Evolutionary conservation across 2,797 vertebrate species (phyloP), one percentile per base, ranked within the genome.

Genomic region (Neosilurus hyrtlii): DNA sequence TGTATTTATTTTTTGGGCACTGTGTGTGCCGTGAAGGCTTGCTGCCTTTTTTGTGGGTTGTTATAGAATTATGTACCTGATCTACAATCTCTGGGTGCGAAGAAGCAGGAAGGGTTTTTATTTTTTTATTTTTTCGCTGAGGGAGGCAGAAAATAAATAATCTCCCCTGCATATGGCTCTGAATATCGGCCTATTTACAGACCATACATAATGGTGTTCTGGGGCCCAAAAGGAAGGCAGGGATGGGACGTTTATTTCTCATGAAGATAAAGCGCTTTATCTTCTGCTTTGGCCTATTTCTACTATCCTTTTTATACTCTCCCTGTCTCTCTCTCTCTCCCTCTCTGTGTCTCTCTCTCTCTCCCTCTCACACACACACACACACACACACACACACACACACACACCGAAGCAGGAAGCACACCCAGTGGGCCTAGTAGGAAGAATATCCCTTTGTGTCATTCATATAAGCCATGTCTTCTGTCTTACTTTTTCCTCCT

Each of bases 221-320:
- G 83, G 79, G 79, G 77, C 83, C 83, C 81, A 79, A 86, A 86
- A 81, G 83, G 78, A 82, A 66, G 79, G 83, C 83, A 82, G 79
- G 79, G 83, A 84, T 57, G 78, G 78, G 82, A 82, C 82, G 79
- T 88, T 86, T 86, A 88, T 88, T 83, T 88, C 82, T 86, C 80
- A 82, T 86, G 85, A 86, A 88, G 87, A 88, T 88, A 86, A 86
- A 88, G 85, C 68, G 49, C 87, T 86, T 88, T 88, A 88, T 88
- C 87, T 88, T 85, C 63, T 79, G 83, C 85, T 72, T 51, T 86
- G 87, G 85, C 85, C 87, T 86, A 88, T 85, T 88, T 88, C 81
- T 74, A 78, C 78, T 81, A n/a, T 82, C 71, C 68, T 73, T 68
- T 74, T 57, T 67, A 65, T 65, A 67, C 49, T 65, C 68, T 37